A percentile compares a stretch with the other conserved stretches of the same genome.
Evolutionary conservation across 1,140 invertebrate species (phyloP).

Genomic region (Hesperophylax magnus): DNA sequence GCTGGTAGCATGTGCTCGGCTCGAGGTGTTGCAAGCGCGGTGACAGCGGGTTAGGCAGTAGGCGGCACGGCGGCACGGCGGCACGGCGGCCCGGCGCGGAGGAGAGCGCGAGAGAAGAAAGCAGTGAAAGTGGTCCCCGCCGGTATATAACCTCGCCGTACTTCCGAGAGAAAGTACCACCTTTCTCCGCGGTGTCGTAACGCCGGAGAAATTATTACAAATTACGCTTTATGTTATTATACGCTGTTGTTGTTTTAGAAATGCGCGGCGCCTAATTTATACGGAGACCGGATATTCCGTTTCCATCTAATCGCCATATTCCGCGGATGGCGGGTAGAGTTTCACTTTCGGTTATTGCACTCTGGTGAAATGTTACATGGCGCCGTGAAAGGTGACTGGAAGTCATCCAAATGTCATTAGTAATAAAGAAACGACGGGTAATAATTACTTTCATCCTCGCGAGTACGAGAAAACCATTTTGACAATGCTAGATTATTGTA

Average conservation of each 20-base stretch:
- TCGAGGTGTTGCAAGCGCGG: conserved; percentile 16
- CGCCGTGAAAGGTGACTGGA: background rate
- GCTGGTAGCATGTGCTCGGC: background rate
- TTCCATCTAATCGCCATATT: conserved; percentile 27
- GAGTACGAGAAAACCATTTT: too few relatives aligned
- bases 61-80: background rate
- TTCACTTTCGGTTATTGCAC: conserved; percentile 45
- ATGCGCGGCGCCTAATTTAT: conserved; percentile 17
- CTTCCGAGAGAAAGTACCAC: conserved; percentile 55
- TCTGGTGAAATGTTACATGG: conserved; percentile 9
- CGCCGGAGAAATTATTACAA: conserved; percentile 54
- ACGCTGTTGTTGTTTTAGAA: conserved; percentile 15
- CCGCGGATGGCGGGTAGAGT: conserved; percentile 17
- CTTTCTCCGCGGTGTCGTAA: conserved; percentile 56
- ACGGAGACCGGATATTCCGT: conserved; percentile 28
- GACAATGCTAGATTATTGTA: too few relatives aligned
- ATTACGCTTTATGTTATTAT: conserved; percentile 4
- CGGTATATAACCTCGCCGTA: conserved; percentile 16
- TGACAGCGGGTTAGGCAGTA: background rate
- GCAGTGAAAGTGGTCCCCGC: conserved; percentile 51
- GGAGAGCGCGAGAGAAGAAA: conserved; percentile 49
- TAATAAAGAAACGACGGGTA: background rate
- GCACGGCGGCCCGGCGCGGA: background rate
- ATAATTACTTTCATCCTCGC: too few relatives aligned
- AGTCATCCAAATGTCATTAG: background rate